Evolutionary conservation across 1,140 invertebrate genomes (phyloP).

Genomic region (Drosophila azteca): DNA sequence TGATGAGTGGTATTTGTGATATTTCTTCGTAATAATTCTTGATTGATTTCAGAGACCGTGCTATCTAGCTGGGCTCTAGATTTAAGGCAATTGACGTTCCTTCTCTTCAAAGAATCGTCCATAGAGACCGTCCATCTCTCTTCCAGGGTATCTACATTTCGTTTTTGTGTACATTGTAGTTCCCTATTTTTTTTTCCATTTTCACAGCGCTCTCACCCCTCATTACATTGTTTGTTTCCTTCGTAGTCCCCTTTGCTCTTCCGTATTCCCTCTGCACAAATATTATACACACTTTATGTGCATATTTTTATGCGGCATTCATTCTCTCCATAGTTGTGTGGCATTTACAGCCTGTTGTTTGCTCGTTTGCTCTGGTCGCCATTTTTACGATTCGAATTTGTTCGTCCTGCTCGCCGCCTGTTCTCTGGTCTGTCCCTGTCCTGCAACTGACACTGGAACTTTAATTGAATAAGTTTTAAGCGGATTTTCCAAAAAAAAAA

Average conservation of each 20-base stretch:
- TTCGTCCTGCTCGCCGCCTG: slow-evolving; percentile 22
- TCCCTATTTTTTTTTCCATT: slow-evolving; percentile 19
- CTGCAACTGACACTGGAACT: slow-evolving; percentile 46
- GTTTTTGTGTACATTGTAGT: too few species aligned
- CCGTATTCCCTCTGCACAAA: slow-evolving; percentile 23
- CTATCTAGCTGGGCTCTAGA: too few species aligned
- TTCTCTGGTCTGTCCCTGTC: slow-evolving; percentile 17
- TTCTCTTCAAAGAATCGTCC: too few species aligned
- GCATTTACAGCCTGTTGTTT: slow-evolving; percentile 49
- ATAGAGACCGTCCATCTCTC: too few species aligned
- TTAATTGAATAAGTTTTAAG: slow-evolving; percentile 83
- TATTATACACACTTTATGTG: slow-evolving; percentile 78
- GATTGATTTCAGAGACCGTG: too few species aligned
- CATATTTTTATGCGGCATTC: slow-evolving; percentile 70
- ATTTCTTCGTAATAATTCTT: too few species aligned
- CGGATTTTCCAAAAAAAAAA: slow-evolving; percentile 59
- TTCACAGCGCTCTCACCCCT: slow-evolving; percentile 24
- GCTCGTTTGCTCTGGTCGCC: slow-evolving; percentile 64
- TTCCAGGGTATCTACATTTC: too few species aligned
- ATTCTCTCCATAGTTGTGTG: slow-evolving; percentile 43
- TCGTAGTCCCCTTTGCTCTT: not conserved
- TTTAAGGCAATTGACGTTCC: too few species aligned
- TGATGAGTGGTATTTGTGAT: too few species aligned
- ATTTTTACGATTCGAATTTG: slow-evolving; percentile 76
- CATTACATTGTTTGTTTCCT: not conserved